Conservation (phyloP, 2,797 vertebrate species). For the Pangasius sanitwongsei region DNA sequence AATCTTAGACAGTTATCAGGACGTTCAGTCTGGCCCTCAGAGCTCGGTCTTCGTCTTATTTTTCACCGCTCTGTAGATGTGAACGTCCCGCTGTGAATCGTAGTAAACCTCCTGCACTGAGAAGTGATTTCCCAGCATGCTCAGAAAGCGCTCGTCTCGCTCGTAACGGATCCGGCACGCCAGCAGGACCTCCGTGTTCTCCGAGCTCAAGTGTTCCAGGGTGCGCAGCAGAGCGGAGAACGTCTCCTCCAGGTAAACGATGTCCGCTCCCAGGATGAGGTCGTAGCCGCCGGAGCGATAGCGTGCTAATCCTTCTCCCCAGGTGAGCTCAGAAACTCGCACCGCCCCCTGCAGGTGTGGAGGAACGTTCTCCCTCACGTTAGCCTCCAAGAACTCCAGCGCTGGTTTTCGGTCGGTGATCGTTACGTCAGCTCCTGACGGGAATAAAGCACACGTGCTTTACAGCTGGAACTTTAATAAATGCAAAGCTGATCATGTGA, state of each 20-base stretch:
- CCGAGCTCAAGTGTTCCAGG: slow-evolving; percentile 83
- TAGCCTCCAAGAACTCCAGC: slow-evolving; percentile 84
- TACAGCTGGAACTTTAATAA: neutral
- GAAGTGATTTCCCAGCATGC: slow-evolving; percentile 79
- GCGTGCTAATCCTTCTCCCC: slow-evolving; percentile 82
- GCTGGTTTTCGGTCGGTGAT: slow-evolving; percentile 88
- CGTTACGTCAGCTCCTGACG: slow-evolving; percentile 85
- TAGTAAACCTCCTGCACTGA: slow-evolving; percentile 82
- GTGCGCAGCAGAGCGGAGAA: slow-evolving; percentile 85
- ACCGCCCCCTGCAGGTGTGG: slow-evolving; percentile 67
- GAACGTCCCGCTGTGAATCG: slow-evolving; percentile 83
- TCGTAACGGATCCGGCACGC: slow-evolving; percentile 92
- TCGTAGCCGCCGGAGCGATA: slow-evolving; percentile 83
- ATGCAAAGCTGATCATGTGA: neutral
- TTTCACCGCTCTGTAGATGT: slow-evolving; percentile 83
- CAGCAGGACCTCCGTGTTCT: slow-evolving; percentile 77
- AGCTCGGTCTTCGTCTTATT: slow-evolving; percentile 67
- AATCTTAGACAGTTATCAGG: neutral
- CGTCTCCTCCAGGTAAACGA: slow-evolving; percentile 93
- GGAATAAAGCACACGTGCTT: neutral
- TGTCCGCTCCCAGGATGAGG: slow-evolving; percentile 90
- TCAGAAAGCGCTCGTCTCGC: slow-evolving; percentile 84
- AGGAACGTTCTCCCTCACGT: slow-evolving; percentile 85
- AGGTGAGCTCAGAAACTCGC: slow-evolving; percentile 85
- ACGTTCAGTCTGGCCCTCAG: slow-evolving; percentile 49